Percentiles rank a stretch among this genome's conserved stretches.
These are phyloP conservation scores for Sialia sialis DNA, from an alignment of 2,113 vertebrate genomes.

Conservation along the genomic window DNA sequence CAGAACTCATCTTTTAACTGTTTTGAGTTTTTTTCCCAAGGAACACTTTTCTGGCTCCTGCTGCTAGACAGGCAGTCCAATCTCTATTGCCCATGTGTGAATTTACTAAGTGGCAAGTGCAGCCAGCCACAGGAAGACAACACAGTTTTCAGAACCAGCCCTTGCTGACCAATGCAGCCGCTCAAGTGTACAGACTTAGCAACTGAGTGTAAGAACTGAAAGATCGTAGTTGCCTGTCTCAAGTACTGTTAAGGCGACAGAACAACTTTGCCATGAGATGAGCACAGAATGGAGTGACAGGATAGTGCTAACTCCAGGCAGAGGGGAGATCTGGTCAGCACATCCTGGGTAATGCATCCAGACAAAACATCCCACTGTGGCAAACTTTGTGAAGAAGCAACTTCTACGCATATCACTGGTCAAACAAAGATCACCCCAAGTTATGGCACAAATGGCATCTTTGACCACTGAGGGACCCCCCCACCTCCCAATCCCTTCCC, in stretches of 20 bases:
- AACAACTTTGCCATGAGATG: neutral
- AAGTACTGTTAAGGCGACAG: neutral
- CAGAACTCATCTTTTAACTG: neutral
- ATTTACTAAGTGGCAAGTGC: neutral
- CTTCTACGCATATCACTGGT: neutral
- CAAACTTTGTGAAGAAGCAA: neutral
- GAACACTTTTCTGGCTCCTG: neutral
- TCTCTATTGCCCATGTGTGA: neutral
- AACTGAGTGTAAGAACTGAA: neutral
- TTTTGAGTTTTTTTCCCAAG: rapidly evolving
- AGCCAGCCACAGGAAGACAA: neutral
- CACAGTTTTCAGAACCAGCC: neutral
- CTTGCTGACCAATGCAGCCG: neutral
- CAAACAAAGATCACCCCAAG: neutral
- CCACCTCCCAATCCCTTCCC: neutral
- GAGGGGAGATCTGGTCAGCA: neutral
- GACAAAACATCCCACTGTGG: neutral
- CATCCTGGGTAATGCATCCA: neutral
- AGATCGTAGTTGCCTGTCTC: neutral
- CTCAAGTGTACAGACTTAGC: neutral
- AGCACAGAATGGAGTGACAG: neutral
- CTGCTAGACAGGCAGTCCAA: neutral
- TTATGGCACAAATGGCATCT: neutral
- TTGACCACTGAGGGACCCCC: neutral
- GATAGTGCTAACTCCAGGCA: neutral